A percentile compares a stretch with the other conserved stretches of the same genome.
Conservation (phyloP, 2,797 vertebrate species). For the Cygnus olor region DNA sequence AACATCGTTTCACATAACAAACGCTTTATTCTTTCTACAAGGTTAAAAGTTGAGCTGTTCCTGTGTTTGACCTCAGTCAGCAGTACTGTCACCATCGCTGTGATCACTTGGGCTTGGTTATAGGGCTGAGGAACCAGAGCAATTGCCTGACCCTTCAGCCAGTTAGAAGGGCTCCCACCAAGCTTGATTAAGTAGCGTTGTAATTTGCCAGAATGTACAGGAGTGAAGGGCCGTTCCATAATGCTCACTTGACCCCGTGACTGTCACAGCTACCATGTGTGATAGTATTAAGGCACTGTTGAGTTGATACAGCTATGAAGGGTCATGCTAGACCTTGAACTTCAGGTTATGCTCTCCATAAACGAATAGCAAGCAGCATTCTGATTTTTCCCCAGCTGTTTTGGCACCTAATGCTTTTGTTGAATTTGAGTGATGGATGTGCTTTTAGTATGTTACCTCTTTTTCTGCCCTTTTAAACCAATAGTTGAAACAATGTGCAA, state of each 20-base stretch:
- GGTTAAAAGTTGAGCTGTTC: not conserved
- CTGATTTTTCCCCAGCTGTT: not conserved
- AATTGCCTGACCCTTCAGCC: not conserved
- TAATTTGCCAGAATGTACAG: not conserved
- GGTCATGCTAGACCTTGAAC: not conserved
- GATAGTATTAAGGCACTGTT: not conserved
- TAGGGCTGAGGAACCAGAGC: not conserved
- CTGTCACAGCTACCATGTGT: not conserved
- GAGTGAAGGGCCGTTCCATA: not conserved
- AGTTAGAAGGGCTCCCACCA: not conserved
- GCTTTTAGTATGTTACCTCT: not conserved
- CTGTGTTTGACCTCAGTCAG: not conserved
- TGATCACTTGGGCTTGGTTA: not conserved
- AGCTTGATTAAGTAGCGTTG: not conserved
- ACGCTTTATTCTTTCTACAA: not conserved
- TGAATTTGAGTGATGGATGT: not conserved
- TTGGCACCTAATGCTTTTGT: not conserved
- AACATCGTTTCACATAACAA: not conserved
- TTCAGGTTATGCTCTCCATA: not conserved
- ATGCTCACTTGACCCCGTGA: not conserved
- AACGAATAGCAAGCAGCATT: not conserved
- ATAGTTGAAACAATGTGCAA: not conserved
- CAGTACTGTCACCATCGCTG: not conserved
- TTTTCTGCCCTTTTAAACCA: not conserved
- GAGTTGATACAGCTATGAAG: not conserved